Evolutionary conservation across 2,888 invertebrate species (phyloP).

Genomic region (Thyatira batis): DNA sequence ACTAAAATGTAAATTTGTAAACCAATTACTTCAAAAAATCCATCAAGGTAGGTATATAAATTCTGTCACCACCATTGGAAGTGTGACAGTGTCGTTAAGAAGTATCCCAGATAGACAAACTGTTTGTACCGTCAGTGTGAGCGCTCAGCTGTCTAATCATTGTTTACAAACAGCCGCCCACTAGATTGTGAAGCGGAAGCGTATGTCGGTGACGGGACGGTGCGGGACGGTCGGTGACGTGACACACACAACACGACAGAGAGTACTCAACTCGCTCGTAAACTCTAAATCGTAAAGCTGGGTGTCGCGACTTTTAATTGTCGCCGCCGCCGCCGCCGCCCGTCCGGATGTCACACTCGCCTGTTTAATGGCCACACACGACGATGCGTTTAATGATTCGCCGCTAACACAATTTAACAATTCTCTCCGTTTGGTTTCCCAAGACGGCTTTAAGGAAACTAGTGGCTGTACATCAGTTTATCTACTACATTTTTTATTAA

Average conservation of each 20-base stretch:
- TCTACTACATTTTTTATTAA: too few species aligned
- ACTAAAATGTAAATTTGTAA: too few species aligned
- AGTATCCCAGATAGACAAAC: too few species aligned
- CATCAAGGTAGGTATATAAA: too few species aligned
- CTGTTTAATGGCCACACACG: slow-evolving; percentile 6
- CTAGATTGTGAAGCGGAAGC: not conserved
- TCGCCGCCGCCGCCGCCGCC: not conserved
- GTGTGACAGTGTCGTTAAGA: too few species aligned
- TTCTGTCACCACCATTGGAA: too few species aligned
- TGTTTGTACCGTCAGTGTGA: too few species aligned
- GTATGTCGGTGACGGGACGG: not conserved
- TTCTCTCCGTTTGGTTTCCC: not conserved
- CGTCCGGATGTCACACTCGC: not conserved
- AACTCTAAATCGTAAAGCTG: not conserved
- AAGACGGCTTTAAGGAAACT: not conserved
- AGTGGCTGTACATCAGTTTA: too few species aligned
- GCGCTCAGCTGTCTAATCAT: not conserved
- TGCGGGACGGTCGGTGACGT: not conserved
- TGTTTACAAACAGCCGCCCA: not conserved
- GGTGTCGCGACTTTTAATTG: slow-evolving; percentile 10
- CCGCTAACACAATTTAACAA: not conserved
- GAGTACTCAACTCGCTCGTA: not conserved
- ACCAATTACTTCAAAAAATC: too few species aligned
- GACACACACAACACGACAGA: not conserved
- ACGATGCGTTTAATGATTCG: not conserved